A percentile compares a stretch with the other conserved stretches of the same genome.
These are phyloP conservation scores for Puffinus mauretanicus DNA, from an alignment of 2,113 vertebrate species.

Conservation along the genomic window DNA sequence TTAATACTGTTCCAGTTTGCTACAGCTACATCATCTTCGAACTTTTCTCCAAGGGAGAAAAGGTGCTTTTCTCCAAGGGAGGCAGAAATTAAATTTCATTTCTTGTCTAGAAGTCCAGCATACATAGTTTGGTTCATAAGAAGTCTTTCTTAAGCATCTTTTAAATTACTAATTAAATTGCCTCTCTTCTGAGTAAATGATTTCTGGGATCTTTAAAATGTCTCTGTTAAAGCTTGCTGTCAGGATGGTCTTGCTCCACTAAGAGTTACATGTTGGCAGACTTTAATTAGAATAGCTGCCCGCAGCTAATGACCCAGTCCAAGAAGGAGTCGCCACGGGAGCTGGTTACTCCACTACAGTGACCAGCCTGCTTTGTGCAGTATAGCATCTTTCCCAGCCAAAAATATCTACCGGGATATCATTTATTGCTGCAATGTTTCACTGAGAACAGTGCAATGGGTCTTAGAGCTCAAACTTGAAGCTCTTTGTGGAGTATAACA, in stretches of 20 bases:
- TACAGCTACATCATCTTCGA: neutral
- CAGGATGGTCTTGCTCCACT: neutral
- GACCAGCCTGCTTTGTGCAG: neutral
- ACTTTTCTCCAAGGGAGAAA: neutral
- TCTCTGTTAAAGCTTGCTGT: neutral
- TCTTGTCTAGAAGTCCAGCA: neutral
- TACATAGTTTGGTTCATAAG: neutral
- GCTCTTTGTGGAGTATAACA: neutral
- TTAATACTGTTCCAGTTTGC: neutral
- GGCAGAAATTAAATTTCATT: neutral
- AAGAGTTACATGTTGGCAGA: neutral
- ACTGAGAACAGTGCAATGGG: neutral
- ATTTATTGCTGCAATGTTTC: neutral
- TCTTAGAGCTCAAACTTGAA: neutral
- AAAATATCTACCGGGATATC: neutral
- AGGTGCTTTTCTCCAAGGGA: neutral
- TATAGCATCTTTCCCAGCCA: neutral
- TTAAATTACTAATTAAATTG: neutral
- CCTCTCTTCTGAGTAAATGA: neutral
- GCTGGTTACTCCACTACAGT: neutral
- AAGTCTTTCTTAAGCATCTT: neutral
- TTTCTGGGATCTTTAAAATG: neutral
- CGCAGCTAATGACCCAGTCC: neutral
- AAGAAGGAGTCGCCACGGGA: fast-evolving
- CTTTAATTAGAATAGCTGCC: neutral